phyloP scores from a whole-genome alignment of 2,888 invertebrate species.

The Eulithis prunata region DNA sequence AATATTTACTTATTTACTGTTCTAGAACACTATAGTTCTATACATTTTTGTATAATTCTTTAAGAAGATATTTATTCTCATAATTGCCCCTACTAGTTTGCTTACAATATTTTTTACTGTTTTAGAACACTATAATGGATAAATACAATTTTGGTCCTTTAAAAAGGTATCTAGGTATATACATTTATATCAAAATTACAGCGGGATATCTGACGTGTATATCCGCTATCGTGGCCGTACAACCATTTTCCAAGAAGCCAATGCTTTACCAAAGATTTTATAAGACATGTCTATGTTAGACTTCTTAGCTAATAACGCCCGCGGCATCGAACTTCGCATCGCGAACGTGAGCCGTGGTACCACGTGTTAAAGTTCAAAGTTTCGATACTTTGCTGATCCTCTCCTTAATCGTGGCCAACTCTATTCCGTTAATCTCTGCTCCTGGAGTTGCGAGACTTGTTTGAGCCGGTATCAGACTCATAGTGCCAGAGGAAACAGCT shows the following conservation, averaged over 20 bases:
- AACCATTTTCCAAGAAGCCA: neutral
- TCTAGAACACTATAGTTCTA: no score
- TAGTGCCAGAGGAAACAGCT: constrained; percentile 1
- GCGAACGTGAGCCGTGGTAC: constrained; percentile 34
- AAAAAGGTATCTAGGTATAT: no score
- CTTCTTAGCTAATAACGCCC: constrained; percentile 29
- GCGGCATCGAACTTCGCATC: constrained; percentile 20
- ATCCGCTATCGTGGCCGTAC: no score
- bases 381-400: constrained; percentile 44
- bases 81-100: no score
- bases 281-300: constrained; percentile 21
- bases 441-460: constrained; percentile 61
- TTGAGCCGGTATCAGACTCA: constrained; percentile 57
- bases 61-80: no score
- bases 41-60: no score
- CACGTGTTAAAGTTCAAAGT: constrained; percentile 40
- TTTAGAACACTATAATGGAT: no score
- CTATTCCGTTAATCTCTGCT: constrained; percentile 65
- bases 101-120: no score
- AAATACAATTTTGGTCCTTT: no score
- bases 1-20: no score
- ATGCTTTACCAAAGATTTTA: constrained; percentile 4
- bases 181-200: no score
- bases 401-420: constrained; percentile 61
- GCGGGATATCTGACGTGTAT: no score